These are phyloP conservation scores for Sturmia bella DNA, from an alignment of 2,888 invertebrate genomes.

Conservation along the genomic window DNA sequence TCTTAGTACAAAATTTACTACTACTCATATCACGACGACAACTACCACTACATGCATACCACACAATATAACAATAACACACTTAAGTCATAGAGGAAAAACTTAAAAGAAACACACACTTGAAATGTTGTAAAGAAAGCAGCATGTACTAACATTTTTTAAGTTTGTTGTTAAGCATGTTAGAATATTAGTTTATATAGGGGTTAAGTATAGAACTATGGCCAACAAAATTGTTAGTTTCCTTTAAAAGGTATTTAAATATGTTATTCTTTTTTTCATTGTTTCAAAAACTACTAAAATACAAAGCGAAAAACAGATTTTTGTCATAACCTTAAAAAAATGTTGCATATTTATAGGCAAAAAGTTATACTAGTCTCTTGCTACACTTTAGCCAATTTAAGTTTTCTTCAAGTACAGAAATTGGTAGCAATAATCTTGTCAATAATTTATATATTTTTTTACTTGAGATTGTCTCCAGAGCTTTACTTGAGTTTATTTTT, in stretches of 20 bases:
- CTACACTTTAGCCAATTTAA: neutral
- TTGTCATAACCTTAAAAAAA: neutral
- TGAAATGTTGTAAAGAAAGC: slow-evolving; percentile 27
- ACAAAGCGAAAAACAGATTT: no score
- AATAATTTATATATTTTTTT: no score
- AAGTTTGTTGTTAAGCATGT: neutral
- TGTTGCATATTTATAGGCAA: slow-evolving; percentile 3
- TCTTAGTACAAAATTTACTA: neutral
- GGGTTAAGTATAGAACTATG: neutral
- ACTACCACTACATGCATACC: no score
- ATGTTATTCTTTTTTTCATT: neutral
- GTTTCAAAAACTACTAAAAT: no score
- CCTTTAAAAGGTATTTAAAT: slow-evolving; percentile 46
- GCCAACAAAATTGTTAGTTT: slow-evolving; percentile 50
- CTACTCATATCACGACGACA: neutral
- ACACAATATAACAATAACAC: slow-evolving; percentile 51
- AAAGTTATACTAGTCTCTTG: neutral
- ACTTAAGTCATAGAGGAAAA: slow-evolving; percentile 61
- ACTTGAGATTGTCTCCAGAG: no score
- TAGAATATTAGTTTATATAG: neutral
- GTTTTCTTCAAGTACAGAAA: no score
- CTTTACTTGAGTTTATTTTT: neutral
- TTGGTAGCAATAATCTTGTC: no score
- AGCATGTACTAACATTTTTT: slow-evolving; percentile 16
- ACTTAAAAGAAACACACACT: slow-evolving; percentile 52